Evolutionary conservation across 2,113 vertebrate species (phyloP), one percentile per base, ranked within the genome.

Genomic region (Gila orcuttii): DNA sequence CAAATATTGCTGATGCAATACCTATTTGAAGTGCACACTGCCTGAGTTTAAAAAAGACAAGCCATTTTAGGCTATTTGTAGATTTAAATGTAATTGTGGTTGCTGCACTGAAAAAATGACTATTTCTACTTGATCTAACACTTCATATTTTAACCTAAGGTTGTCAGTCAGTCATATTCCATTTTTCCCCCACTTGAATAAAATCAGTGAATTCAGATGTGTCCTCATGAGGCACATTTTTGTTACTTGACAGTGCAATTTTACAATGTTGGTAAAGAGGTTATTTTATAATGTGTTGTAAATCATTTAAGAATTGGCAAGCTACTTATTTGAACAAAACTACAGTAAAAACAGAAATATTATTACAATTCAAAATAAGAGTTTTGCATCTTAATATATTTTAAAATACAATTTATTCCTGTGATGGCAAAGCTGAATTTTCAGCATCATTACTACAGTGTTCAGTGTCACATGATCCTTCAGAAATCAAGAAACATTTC

Each of bases 1-100:
- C 4, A 50, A 28, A 75, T 25, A 47, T 47, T 75, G 71, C 71
- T 50, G n/a, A 75, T 75, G 42, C 71, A 75, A 50, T 74, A 74
- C 45, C 42, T 28, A n/a, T 50, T 47, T 25, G n/a, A 28, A 47
- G 15, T 28, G 71, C 71, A 45, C 3, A 11, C 42, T 25, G 2
- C 3, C 42, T 25, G 36, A n/a, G 42, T 25, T 23, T 15, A 36
- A 69, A 36, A 69, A 36, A 69, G 7, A 19, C 7, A 66, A 15
- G 15, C 2, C 17, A 55, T 68, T 68, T 68, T 68, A 28, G 28
- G 28, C 28, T 28, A 19, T 33, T 68, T 17, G 31, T 68, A 68
- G 31, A 19, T 68, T 68, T 33, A 66, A 31, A 66, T 66, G 62
- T 66, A 66, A 33, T 15, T 31, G 23, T 60, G 19, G 52, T 21